These are phyloP conservation scores for Lepidocyrtoides sp. DNA, from an alignment of 2,888 invertebrate species.

Conservation along the genomic window DNA sequence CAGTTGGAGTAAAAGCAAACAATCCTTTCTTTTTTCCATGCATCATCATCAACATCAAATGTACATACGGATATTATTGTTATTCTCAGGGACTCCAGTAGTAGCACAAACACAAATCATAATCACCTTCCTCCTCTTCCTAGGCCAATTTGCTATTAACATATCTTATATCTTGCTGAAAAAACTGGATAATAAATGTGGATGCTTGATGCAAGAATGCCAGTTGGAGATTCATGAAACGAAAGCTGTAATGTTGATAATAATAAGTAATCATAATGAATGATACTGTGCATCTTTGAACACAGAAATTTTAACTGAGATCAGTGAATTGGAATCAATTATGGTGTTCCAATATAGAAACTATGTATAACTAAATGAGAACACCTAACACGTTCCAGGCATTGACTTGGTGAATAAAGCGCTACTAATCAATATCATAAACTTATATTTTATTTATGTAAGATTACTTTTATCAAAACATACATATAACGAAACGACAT, in stretches of 20 bases:
- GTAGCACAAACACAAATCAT: constrained; percentile 73
- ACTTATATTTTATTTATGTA: neutral
- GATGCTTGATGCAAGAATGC: no score
- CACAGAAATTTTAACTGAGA: no score
- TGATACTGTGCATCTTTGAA: no score
- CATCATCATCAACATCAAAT: constrained; percentile 75
- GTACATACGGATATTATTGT: neutral
- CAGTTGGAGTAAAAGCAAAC: constrained; percentile 85
- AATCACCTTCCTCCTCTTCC: constrained; percentile 79
- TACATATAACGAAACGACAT: neutral
- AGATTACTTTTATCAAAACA: no score
- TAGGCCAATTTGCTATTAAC: constrained; percentile 70
- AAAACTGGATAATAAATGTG: no score
- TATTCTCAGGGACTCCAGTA: neutral
- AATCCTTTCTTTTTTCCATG: constrained; percentile 81
- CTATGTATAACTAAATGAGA: no score
- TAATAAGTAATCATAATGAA: no score
- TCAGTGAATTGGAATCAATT: no score
- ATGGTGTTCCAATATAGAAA: no score
- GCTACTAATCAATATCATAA: neutral
- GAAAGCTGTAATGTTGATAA: no score
- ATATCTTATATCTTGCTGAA: no score
- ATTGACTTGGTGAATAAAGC: neutral
- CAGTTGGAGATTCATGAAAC: no score
- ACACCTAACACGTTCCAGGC: neutral